Evolutionary conservation across 2,113 vertebrate species (phyloP).

Genomic region (Ailuropoda melanoleuca): DNA sequence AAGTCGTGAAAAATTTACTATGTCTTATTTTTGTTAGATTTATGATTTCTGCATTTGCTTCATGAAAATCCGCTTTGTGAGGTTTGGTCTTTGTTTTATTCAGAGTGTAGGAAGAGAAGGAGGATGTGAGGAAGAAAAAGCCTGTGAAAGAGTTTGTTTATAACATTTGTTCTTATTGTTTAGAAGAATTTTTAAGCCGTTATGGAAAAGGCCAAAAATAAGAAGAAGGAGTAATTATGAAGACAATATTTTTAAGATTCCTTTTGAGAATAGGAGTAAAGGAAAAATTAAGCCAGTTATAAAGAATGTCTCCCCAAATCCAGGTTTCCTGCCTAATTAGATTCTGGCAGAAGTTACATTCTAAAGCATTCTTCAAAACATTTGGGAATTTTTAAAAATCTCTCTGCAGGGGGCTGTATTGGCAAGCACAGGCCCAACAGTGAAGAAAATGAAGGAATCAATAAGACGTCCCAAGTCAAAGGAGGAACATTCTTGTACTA

Average conservation of each 20-base stretch:
- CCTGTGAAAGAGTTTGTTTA: conserved; percentile 77
- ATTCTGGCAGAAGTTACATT: conserved; percentile 66
- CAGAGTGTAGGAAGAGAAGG: conserved; percentile 81
- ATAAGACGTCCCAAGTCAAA: conserved; percentile 54
- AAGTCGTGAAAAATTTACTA: conserved; percentile 55
- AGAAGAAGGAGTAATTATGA: conserved; percentile 70
- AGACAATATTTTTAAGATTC: conserved; percentile 62
- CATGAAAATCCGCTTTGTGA: conserved; percentile 20
- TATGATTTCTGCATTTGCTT: background rate
- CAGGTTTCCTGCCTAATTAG: conserved; percentile 71
- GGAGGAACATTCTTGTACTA: conserved; percentile 41
- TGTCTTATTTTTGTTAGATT: background rate
- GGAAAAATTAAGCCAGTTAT: conserved; percentile 36
- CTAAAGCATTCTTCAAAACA: conserved; percentile 62
- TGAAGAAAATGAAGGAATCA: conserved; percentile 64
- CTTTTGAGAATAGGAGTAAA: conserved; percentile 59
- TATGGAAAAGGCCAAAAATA: conserved; percentile 72
- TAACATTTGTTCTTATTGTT: conserved; percentile 73
- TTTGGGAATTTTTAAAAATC: conserved; percentile 62
- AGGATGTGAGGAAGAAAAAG: conserved; percentile 73
- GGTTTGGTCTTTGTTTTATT: conserved; percentile 65
- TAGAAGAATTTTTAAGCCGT: conserved; percentile 70
- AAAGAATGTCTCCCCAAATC: conserved; percentile 66
- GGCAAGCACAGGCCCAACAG: conserved; percentile 3
- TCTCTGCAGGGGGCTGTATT: conserved; percentile 55